phyloP scores from a whole-genome alignment of 2,113 vertebrate species.

The Camelus bactrianus region DNA sequence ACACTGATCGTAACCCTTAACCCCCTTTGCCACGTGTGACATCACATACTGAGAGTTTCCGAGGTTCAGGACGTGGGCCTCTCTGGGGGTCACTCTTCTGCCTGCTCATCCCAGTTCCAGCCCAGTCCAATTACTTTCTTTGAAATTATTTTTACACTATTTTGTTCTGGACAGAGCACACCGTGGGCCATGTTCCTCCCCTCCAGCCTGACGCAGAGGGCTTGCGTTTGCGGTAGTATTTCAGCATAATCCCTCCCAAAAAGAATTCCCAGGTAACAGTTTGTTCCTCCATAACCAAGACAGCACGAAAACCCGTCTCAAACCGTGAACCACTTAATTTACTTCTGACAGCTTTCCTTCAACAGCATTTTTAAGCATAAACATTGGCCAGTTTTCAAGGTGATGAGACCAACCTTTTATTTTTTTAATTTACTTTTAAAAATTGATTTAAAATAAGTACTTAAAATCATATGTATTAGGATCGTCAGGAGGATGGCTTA shows the following conservation, averaged over 20 bases:
- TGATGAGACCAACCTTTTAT: not conserved
- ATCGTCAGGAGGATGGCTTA: not conserved
- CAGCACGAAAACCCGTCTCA: not conserved
- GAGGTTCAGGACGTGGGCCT: rapidly evolving
- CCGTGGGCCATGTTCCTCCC: rapidly evolving
- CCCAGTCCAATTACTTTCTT: not conserved
- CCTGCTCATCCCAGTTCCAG: too few relatives aligned
- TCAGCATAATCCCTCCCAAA: not conserved
- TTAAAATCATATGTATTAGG: not conserved
- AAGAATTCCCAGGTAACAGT: not conserved
- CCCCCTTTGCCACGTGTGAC: too few relatives aligned
- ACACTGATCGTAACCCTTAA: not conserved
- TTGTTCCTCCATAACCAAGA: not conserved
- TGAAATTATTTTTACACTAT: not conserved
- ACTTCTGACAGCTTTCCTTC: not conserved
- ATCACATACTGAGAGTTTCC: not conserved
- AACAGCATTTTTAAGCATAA: not conserved
- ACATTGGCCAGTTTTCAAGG: not conserved
- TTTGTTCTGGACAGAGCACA: not conserved
- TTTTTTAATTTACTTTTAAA: not conserved
- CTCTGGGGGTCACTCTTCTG: rapidly evolving
- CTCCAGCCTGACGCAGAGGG: not conserved
- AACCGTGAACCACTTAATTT: not conserved
- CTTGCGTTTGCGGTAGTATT: not conserved
- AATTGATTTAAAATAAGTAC: not conserved